phyloP scores from a whole-genome alignment of 2,113 vertebrate genomes.

The Indicator indicator region DNA sequence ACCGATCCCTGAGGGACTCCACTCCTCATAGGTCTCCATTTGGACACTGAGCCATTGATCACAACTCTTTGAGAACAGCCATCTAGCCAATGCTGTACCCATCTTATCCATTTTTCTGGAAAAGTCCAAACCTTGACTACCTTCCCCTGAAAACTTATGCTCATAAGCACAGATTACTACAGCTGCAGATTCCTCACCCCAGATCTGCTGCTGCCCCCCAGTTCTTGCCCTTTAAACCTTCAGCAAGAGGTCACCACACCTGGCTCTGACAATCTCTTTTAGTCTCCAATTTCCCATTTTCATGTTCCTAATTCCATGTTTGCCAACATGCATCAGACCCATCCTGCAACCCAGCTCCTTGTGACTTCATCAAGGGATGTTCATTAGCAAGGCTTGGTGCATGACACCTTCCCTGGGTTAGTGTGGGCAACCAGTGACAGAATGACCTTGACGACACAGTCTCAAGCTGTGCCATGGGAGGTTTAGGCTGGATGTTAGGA shows the following conservation, averaged over 20 bases:
- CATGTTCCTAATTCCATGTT: not conserved
- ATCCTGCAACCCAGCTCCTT: not conserved
- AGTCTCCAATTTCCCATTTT: not conserved
- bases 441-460: no score
- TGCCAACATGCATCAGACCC: not conserved
- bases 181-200: not conserved
- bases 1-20: no score
- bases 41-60: no score
- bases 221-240: not conserved
- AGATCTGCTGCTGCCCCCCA: rapidly evolving
- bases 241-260: no score
- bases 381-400: not conserved
- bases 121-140: not conserved
- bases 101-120: no score
- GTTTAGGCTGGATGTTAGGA: no score
- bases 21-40: no score
- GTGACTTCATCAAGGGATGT: not conserved
- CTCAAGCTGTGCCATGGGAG: no score
- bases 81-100: no score
- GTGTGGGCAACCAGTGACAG: not conserved
- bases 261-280: not conserved
- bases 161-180: not conserved
- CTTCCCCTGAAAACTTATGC: not conserved
- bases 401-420: rapidly evolving
- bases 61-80: no score